Conservation (phyloP, 1,140 invertebrate genomes). For the Nephotettix cincticeps region DNA sequence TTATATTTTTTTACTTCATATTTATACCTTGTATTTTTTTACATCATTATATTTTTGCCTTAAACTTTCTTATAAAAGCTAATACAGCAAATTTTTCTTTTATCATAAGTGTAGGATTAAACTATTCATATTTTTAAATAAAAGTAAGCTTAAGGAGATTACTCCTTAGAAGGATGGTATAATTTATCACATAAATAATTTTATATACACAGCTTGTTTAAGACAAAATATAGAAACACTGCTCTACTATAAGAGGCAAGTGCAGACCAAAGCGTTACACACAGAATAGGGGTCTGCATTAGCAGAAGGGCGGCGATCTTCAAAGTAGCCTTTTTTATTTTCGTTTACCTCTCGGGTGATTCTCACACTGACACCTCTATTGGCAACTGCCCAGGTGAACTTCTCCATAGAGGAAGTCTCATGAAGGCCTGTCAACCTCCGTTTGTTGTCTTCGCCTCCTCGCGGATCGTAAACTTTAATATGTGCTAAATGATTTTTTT, state of each 20-base stretch:
- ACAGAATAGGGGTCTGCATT: conserved; percentile 10
- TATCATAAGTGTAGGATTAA: no score
- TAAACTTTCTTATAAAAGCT: no score
- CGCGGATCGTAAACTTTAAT: conserved; percentile 83
- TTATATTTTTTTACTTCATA: no score
- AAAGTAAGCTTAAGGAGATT: no score
- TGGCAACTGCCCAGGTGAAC: conserved; percentile 60
- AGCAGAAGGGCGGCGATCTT: conserved; percentile 52
- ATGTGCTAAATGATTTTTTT: conserved; percentile 73
- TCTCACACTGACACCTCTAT: conserved; percentile 44
- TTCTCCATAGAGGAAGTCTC: conserved; percentile 76
- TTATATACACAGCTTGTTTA: no score
- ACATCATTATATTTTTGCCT: no score
- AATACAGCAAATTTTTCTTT: no score
- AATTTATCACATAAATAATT: no score
- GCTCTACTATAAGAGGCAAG: not conserved
- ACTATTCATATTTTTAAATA: no score
- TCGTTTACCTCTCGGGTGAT: conserved; percentile 57
- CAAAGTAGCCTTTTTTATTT: conserved; percentile 63
- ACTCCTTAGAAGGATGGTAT: no score
- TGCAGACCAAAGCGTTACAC: not conserved
- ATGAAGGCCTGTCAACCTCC: conserved; percentile 73
- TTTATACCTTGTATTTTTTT: no score
- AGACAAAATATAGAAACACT: no score
- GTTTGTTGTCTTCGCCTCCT: conserved; percentile 70